Evolutionary conservation across 2,888 invertebrate species (phyloP).

Genomic region (Caenorhabditis angaria): DNA sequence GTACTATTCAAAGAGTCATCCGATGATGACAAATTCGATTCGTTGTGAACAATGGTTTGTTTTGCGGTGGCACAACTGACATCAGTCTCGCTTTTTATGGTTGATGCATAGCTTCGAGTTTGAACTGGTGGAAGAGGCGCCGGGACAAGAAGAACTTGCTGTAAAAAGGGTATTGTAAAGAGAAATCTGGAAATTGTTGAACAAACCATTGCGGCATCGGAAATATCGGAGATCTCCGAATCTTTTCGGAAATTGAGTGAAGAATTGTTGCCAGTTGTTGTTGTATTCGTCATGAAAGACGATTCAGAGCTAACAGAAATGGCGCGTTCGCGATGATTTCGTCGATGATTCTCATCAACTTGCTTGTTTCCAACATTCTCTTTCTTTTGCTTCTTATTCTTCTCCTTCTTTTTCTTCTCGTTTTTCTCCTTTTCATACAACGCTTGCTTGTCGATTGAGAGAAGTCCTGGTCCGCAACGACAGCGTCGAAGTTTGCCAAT

Average conservation of each 20-base stretch:
- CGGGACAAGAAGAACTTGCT: conserved; percentile 19
- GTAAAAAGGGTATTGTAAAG: neutral
- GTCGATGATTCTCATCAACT: neutral
- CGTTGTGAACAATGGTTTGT: neutral
- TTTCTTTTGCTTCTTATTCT: conserved; percentile 22
- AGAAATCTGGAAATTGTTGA: neutral
- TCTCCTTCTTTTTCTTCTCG: conserved; percentile 34
- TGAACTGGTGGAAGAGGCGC: conserved; percentile 39
- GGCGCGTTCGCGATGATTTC: neutral
- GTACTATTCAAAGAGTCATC: too few relatives aligned
- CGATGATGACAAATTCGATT: too few relatives aligned
- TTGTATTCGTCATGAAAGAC: conserved; percentile 19
- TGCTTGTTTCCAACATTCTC: conserved; percentile 11
- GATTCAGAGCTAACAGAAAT: neutral
- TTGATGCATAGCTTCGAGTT: conserved; percentile 32
- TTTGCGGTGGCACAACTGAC: neutral
- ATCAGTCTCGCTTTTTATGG: conserved; percentile 17
- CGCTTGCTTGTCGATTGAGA: conserved; percentile 38
- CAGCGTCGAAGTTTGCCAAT: conserved; percentile 45
- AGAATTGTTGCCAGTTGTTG: conserved; percentile 1
- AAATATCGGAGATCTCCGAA: neutral
- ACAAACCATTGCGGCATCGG: neutral
- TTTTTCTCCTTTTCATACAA: conserved; percentile 34
- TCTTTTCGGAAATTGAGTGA: neutral
- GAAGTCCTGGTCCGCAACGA: conserved; percentile 44